phyloP scores from a whole-genome alignment of 2,888 invertebrate genomes.

The Reticulitermes lucifugus region DNA sequence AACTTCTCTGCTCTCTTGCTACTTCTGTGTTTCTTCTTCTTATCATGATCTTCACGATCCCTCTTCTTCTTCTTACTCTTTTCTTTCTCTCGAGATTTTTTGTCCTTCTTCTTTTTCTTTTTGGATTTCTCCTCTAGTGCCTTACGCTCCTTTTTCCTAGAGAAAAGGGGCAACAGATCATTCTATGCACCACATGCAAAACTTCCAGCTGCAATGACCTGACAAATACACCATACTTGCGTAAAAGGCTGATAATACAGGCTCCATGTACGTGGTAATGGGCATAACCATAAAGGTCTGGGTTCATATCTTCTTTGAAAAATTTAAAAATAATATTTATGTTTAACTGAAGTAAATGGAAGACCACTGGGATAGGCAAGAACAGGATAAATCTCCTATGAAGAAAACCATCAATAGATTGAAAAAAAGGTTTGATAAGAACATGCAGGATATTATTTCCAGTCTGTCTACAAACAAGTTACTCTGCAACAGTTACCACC shows the following conservation, averaged over 20 bases:
- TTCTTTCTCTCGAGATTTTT: constrained; percentile 59
- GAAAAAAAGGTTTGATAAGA: neutral
- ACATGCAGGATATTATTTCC: neutral
- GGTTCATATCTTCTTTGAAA: too few species aligned
- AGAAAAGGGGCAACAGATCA: constrained; percentile 9
- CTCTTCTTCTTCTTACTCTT: constrained; percentile 75
- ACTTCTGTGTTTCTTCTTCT: constrained; percentile 64
- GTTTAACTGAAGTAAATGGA: too few species aligned
- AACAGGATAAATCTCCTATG: too few species aligned
- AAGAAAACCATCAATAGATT: too few species aligned
- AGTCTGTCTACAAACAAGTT: neutral
- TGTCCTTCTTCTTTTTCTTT: constrained; percentile 69
- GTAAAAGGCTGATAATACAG: too few species aligned
- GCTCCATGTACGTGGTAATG: too few species aligned
- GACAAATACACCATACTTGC: too few species aligned
- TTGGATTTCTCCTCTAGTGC: constrained; percentile 72
- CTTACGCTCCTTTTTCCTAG: constrained; percentile 74
- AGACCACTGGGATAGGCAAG: too few species aligned
- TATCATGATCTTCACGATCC: constrained; percentile 76
- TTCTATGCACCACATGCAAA: neutral
- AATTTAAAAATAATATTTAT: too few species aligned
- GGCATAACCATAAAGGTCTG: too few species aligned
- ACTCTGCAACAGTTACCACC: neutral
- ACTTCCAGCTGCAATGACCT: neutral
- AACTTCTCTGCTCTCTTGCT: constrained; percentile 64